Evolutionary conservation across 1,140 invertebrate species (phyloP).

Genomic region (Panonychus citri): DNA sequence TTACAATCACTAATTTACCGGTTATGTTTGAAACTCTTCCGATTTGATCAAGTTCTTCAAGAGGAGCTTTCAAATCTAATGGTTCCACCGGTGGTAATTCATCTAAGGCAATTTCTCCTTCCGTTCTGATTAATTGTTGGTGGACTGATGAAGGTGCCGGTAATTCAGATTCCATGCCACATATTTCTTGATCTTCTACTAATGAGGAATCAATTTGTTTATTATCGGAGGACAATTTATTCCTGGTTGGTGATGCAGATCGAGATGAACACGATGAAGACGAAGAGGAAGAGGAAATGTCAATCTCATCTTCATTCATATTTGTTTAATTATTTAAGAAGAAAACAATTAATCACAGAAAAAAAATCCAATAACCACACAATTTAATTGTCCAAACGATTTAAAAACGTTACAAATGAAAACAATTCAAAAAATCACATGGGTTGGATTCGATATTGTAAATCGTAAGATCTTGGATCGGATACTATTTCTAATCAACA

Average conservation of each 20-base stretch:
- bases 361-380: no score
- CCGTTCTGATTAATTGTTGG: constrained; percentile 1
- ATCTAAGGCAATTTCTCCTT: constrained; percentile 8
- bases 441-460: no score
- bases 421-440: no score
- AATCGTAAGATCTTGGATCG: no score
- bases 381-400: no score
- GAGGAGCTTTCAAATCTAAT: constrained; percentile 1
- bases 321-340: neutral
- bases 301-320: neutral
- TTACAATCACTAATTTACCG: constrained; percentile 33
- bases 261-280: neutral
- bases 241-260: neutral
- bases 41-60: constrained; percentile 9
- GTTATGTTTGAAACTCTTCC: constrained; percentile 9
- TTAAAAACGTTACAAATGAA: no score
- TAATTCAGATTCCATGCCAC: neutral
- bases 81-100: constrained; percentile 8
- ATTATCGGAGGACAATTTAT: neutral
- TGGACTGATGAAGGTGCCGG: neutral
- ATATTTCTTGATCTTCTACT: neutral
- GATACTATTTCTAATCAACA: no score
- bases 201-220: neutral
- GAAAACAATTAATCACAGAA: no score
- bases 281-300: neutral